Conservation (phyloP, 1,140 invertebrate species). For the Rhopalosiphum padi region DNA sequence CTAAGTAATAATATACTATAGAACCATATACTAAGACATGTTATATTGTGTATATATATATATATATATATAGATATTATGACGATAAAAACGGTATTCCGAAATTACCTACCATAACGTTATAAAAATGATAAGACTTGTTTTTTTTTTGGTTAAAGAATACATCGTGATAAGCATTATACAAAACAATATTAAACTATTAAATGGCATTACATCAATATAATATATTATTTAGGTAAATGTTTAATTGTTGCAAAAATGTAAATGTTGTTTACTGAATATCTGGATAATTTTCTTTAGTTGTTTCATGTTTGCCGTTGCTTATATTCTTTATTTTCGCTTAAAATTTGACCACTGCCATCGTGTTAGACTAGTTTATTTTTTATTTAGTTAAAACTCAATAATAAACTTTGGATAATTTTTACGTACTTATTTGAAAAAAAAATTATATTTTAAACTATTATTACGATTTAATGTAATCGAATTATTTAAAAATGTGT, state of each 20-base stretch:
- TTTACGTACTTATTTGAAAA: neutral
- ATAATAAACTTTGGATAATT: neutral
- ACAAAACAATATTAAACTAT: neutral
- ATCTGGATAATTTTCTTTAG: neutral
- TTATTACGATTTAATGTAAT: no score
- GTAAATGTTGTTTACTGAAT: neutral
- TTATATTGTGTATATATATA: neutral
- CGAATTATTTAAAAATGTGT: no score
- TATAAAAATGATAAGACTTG: neutral
- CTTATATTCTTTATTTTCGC: neutral
- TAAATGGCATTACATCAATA: neutral
- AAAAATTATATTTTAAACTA: no score
- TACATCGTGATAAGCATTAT: neutral
- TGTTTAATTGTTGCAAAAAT: neutral
- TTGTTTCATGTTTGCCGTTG: neutral
- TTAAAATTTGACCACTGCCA: neutral
- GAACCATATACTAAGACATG: neutral
- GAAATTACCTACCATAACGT: neutral
- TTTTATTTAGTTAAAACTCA: neutral
- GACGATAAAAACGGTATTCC: neutral
- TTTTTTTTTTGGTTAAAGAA: neutral
- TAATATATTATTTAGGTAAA: neutral
- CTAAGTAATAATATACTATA: neutral
- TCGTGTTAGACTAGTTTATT: neutral
- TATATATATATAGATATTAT: neutral